These are phyloP conservation scores for Hydraecia micacea DNA, from an alignment of 2,888 invertebrate genomes.

Conservation along the genomic window DNA sequence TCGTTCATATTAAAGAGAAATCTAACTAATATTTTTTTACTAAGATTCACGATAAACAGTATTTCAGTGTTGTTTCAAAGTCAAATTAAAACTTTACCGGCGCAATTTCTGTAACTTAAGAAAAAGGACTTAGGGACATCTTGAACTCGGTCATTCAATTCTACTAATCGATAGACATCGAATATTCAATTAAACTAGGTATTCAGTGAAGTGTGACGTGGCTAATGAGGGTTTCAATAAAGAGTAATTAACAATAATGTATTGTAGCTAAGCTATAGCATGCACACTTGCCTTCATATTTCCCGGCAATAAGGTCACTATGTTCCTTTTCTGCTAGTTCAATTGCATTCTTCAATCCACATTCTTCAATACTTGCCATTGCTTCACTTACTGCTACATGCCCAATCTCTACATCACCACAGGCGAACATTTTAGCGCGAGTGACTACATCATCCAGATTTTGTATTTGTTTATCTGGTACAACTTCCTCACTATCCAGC, in stretches of 20 bases:
- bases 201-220: background rate
- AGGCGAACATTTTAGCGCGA: slow-evolving; percentile 84
- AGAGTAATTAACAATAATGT: background rate
- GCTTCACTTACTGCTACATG: slow-evolving; percentile 84
- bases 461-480: slow-evolving; percentile 75
- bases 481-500: slow-evolving; percentile 80
- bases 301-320: slow-evolving; percentile 93
- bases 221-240: background rate
- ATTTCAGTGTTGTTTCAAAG: too few relatives aligned
- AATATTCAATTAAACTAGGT: background rate
- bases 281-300: slow-evolving; percentile 93
- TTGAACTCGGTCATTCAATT: too few relatives aligned
- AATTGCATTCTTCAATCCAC: slow-evolving; percentile 80
- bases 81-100: too few relatives aligned
- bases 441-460: slow-evolving; percentile 76
- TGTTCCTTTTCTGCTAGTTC: slow-evolving; percentile 91
- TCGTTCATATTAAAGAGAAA: too few relatives aligned
- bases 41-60: too few relatives aligned
- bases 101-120: too few relatives aligned
- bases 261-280: background rate
- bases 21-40: too few relatives aligned
- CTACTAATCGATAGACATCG: background rate
- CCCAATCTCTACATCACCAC: slow-evolving; percentile 85
- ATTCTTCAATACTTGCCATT: slow-evolving; percentile 75
- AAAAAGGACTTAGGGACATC: too few relatives aligned